These are phyloP conservation scores for Ischnura elegans DNA, from an alignment of 2,888 invertebrate species.

Conservation along the genomic window DNA sequence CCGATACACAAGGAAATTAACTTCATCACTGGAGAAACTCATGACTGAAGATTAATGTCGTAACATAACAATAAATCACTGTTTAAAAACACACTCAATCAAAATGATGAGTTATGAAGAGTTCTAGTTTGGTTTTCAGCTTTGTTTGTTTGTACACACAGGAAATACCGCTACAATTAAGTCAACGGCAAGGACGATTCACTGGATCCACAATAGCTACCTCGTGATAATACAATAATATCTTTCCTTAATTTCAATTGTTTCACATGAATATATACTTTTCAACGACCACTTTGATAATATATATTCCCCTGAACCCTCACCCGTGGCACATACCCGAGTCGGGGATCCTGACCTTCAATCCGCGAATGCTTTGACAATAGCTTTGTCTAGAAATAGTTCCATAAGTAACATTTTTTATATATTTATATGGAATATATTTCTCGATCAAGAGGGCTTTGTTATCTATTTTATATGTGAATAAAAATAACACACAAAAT, in stretches of 20 bases:
- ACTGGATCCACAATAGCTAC: background rate
- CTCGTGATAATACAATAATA: background rate
- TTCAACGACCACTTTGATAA: background rate
- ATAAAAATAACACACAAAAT: no score
- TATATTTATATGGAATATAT: no score
- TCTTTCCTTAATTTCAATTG: background rate
- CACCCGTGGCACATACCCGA: background rate
- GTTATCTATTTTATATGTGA: no score
- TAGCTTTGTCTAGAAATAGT: background rate
- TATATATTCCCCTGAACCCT: background rate
- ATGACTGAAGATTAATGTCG: constrained; percentile 78
- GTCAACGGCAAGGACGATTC: background rate
- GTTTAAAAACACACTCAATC: background rate
- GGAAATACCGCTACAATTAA: background rate
- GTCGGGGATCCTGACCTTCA: background rate
- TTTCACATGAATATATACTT: background rate
- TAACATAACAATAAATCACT: background rate
- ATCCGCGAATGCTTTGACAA: background rate
- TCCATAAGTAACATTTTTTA: background rate
- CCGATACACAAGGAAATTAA: constrained; percentile 98
- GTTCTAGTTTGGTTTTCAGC: background rate
- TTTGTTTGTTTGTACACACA: background rate
- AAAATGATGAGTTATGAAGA: background rate
- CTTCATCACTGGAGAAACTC: constrained; percentile 99
- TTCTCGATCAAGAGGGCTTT: no score